Conservation (phyloP, 2,113 vertebrate genomes). For the Poeciliopsis occidentalis region DNA sequence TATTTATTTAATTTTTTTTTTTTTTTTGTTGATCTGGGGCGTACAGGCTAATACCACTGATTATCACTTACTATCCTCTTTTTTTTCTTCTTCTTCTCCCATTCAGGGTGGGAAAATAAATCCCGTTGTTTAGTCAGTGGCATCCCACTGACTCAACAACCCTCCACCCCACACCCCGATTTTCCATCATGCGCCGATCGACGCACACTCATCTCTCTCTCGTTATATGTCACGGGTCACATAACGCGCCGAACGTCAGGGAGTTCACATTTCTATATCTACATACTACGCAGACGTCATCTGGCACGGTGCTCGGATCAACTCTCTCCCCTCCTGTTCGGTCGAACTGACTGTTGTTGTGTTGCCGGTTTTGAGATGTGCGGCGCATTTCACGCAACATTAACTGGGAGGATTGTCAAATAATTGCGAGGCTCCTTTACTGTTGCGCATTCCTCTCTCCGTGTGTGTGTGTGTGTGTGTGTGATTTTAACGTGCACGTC, state of each 20-base stretch:
- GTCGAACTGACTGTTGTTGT: conserved; percentile 19
- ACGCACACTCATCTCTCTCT: too few relatives aligned
- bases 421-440: background rate
- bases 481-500: conserved; percentile 1
- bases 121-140: conserved; percentile 1
- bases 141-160: background rate
- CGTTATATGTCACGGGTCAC: too few relatives aligned
- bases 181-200: conserved; percentile 34
- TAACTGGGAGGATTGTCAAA: conserved; percentile 7
- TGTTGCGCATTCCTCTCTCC: conserved; percentile 14
- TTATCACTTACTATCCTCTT: background rate
- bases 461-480: too few relatives aligned
- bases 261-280: too few relatives aligned
- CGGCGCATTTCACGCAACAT: background rate
- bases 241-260: too few relatives aligned
- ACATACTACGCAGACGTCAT: conserved; percentile 75
- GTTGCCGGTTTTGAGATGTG: conserved; percentile 20
- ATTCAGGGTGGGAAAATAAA: conserved; percentile 40
- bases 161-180: background rate
- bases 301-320: conserved; percentile 49
- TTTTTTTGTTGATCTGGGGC: too few relatives aligned
- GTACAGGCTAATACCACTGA: conserved; percentile 37
- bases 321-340: conserved; percentile 18
- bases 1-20: conserved; percentile 4
- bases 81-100: background rate